Evolutionary conservation across 2,888 invertebrate genomes (phyloP).

Genomic region (Scaeva pyrastri): DNA sequence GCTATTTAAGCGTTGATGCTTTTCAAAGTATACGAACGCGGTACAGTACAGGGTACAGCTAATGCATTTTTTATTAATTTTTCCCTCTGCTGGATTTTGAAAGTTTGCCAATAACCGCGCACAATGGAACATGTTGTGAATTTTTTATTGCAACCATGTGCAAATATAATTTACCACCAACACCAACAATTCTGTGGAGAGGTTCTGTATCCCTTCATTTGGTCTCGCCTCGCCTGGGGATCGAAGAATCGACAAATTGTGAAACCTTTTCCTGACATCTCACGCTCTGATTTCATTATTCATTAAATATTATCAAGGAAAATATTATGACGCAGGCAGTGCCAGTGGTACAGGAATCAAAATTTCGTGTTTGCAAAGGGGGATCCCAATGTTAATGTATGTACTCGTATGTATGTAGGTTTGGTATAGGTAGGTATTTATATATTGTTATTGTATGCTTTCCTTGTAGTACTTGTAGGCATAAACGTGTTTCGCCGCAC

Average conservation of each 20-base stretch:
- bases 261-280: constrained; percentile 74
- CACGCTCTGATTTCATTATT: constrained; percentile 73
- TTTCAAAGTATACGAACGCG: constrained; percentile 44
- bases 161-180: constrained; percentile 74
- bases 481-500: constrained; percentile 61
- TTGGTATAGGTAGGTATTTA: too few relatives aligned
- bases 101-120: constrained; percentile 72
- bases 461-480: constrained; percentile 43
- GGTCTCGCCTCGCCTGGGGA: constrained; percentile 64
- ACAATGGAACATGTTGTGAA: constrained; percentile 70
- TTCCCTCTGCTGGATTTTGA: constrained; percentile 61
- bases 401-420: too few relatives aligned
- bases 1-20: constrained; percentile 51
- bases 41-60: constrained; percentile 34
- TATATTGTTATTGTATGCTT: not conserved
- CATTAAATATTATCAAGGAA: constrained; percentile 73
- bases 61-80: constrained; percentile 73
- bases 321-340: constrained; percentile 71
- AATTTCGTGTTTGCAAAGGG: constrained; percentile 65
- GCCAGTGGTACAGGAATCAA: constrained; percentile 45
- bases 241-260: constrained; percentile 70
- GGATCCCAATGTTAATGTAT: constrained; percentile 49
- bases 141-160: constrained; percentile 73
- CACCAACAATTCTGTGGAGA: constrained; percentile 62
- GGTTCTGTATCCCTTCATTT: constrained; percentile 63